Evolutionary conservation across 2,797 vertebrate species (phyloP), one percentile per base, ranked within the genome.

Genomic region (Rhynchotus rufescens): DNA sequence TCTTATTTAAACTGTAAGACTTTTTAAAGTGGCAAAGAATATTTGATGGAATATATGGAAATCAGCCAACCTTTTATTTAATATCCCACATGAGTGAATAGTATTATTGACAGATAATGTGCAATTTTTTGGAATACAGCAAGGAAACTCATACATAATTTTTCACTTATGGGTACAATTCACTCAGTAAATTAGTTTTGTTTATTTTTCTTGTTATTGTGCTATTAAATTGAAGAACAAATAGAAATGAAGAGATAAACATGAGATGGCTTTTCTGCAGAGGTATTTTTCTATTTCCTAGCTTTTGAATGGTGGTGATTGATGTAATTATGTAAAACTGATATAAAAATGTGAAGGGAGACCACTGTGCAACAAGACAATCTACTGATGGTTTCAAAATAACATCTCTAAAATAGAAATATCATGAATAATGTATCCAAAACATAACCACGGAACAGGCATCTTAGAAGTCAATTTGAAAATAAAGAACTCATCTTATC

Each of bases 21-120:
- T 62, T 86, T 90, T 93, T 80, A 44, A 86, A 84, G 38, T 47
- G 59, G 61, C 83, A 92, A 93, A 44, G 36, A 87, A 62, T 59
- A 75, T 61, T 89, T 47, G 3, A 83, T 89, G 6, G 91, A 92
- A 96, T 87, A 84, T 21, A 89, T 59, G 52, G 71, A 93, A 94
- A 94, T 67, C 84, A 95, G 51, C 59, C 82, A 93, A 94, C 64
- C 36, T 86, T 73, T 89, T 95, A 86, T 88, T 92, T 94, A 88
- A 93, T 91, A 88, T 92, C 95, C 47, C 79, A 90, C 67, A 85
- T 88, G 92, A 77, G 36, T 90, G 84, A 80, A 61, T 91, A 88
- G 83, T 81, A 73, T 79, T 95, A 86, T 81, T 89, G 69, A 90
- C 68, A 68, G 57, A 91, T 88, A 94, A 93, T 88, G 71, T 23